These are phyloP conservation scores for Corythaeola cristata DNA, from an alignment of 2,113 vertebrate genomes.

Conservation along the genomic window DNA sequence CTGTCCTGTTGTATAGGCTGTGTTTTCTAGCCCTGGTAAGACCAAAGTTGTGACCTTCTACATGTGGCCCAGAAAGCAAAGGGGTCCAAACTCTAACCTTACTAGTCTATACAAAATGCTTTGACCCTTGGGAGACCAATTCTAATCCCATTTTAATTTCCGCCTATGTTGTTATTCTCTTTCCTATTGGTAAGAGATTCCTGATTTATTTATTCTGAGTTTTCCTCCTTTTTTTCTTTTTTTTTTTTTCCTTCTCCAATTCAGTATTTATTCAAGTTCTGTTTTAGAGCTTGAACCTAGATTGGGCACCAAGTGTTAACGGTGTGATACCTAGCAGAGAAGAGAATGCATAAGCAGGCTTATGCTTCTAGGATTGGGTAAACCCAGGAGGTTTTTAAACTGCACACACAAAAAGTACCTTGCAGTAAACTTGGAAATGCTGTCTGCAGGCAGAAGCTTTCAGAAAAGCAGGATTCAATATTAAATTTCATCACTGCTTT, in stretches of 20 bases:
- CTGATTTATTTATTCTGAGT: not conserved
- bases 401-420: not conserved
- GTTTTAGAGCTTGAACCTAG: not conserved
- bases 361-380: not conserved
- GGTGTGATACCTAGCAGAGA: not conserved
- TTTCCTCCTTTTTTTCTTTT: not conserved
- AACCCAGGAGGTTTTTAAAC: not conserved
- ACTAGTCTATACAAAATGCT: not conserved
- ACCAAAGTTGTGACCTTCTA: not conserved
- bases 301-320: not conserved
- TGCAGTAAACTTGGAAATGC: not conserved
- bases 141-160: not conserved
- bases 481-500: not conserved
- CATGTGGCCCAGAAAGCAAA: not conserved
- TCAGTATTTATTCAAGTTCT: not conserved
- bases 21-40: not conserved
- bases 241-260: not conserved
- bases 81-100: not conserved
- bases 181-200: not conserved
- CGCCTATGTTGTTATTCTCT: not conserved
- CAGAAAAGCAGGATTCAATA: not conserved
- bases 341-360: not conserved
- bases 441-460: not conserved
- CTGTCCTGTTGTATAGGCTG: not conserved
- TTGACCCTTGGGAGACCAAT: not conserved